Evolutionary conservation across 2,888 invertebrate genomes (phyloP).

Genomic region (Antheraea yamamai): DNA sequence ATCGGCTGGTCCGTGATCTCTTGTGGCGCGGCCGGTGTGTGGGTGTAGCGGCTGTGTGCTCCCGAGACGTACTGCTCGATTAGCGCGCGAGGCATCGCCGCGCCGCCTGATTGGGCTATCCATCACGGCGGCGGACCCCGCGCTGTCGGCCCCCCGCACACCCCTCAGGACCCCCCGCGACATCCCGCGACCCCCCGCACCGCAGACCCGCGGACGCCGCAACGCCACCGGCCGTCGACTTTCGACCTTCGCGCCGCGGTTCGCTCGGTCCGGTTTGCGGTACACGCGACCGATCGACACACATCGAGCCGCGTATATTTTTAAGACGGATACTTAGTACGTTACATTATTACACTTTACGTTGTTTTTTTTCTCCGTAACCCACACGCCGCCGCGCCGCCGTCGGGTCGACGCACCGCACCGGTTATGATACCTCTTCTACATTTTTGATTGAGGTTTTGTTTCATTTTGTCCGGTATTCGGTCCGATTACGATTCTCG

Average conservation of each 20-base stretch:
- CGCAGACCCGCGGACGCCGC: slow-evolving; percentile 17
- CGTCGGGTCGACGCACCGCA: slow-evolving; percentile 45
- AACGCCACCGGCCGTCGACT: slow-evolving; percentile 31
- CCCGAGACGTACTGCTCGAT: slow-evolving; percentile 73
- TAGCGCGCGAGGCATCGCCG: slow-evolving; percentile 71
- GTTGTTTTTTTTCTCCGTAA: slow-evolving; percentile 49
- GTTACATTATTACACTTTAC: slow-evolving; percentile 77
- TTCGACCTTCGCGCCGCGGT: slow-evolving; percentile 41
- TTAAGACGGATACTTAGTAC: slow-evolving; percentile 80
- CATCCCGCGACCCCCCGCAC: slow-evolving; percentile 44
- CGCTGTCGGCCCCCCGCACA: slow-evolving; percentile 38
- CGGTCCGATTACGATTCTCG: slow-evolving; percentile 76
- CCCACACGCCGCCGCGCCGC: slow-evolving; percentile 24
- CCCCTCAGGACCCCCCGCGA: slow-evolving; percentile 45
- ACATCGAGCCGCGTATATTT: slow-evolving; percentile 55
- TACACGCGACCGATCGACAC: slow-evolving; percentile 48
- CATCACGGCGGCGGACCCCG: slow-evolving; percentile 69
- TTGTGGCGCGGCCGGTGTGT: neutral
- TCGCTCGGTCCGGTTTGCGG: slow-evolving; percentile 38
- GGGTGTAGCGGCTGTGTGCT: slow-evolving; percentile 33
- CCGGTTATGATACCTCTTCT: slow-evolving; percentile 77
- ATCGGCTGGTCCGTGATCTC: neutral
- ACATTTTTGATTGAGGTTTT: slow-evolving; percentile 81
- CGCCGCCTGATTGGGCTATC: slow-evolving; percentile 83
- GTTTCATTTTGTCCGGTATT: slow-evolving; percentile 76